Base-by-base conservation (phyloP, 2,888 invertebrate species). In the Byasa hedistus region DNA sequence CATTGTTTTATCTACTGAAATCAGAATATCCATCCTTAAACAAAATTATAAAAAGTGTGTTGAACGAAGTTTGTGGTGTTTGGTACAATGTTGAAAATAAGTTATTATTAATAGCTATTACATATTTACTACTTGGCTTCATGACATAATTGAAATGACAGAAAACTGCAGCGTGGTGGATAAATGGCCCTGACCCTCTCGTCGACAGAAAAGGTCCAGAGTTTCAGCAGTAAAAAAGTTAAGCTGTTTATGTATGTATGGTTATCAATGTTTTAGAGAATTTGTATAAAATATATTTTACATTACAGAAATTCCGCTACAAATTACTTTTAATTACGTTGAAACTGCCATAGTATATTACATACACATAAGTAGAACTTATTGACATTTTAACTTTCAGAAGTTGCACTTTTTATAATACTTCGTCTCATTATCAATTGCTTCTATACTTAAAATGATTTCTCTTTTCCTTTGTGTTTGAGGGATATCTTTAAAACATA, bases 341-440 rank as follows among this genome's bases (percentile, higher is more conserved):
- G n/a, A 21, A 44, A 63, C 57, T 57, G 56, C 27, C 48, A 21
- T 51, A 44, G 27, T 17, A 57, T 48, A n/a, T 48, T 19, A n/a
- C 4, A 48, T 48, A n/a, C 19, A 48, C 7, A 12, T 39, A 39
- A 39, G 39, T 12, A 39, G 39, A 39, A 39, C 2, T 15, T 39
- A 15, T 39, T 39, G 39, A 1, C 39, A 39, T 39, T 39, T 39
- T 39, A 39, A 39, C 39, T 15, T 39, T 39, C 39, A 39, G 39
- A 39, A 15, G 39, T 39, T 39, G 15, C 1, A 39, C 15, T 36
- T 36, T 36, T 36, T 36, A 27, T 10, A 36, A 36, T 0, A 36
- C 36, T 36, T 36, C 27, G 36, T 36, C 12, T 36, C 36, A 12
- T 36, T 39, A 15, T 39, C 39, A 15, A 39, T 15, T 12, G 15